Base-by-base conservation (phyloP, 2,113 vertebrate species). In the Charadrius vociferus region DNA sequence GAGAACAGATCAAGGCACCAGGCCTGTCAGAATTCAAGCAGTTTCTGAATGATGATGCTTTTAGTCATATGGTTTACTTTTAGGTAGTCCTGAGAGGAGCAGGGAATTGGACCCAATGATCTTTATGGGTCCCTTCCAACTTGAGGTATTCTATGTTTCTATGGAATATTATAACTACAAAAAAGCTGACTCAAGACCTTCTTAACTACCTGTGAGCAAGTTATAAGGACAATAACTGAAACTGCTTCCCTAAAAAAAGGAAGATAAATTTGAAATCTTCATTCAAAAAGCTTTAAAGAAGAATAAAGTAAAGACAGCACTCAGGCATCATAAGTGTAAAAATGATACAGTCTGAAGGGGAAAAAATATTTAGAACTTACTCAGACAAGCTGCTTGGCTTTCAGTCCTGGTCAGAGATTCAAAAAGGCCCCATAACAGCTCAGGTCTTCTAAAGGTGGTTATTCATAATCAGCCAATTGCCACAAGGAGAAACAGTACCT, bases 11-110 rank as follows among this genome's bases (percentile, higher is more conserved):
- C 49, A 24, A 50, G 49, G 49, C 49, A 50, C 12, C 49, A 24
- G 49, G 23, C 5, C 13, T 55, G 55, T 21, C 43, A 73, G 30
- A 66, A 16, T n/a, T 56, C 26, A 41, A 17, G 49, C 10, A 73
- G 16, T 1, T 1, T 36, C 49, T 56, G 49, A 14, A 63, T 3
- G 2, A 36, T 3, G 2, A 50, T 50, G 49, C 5, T 41, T 5
- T 77, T 41, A 63, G 20, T 26, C 14, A 27, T n/a, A 49, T 15
- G 7, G 47, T 45, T 71, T 55, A 78, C 4, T 55, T 77, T 62
- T 32, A 49, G 12, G 29, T 2, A 41, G 49, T 50, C 22, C 49
- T 50, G 22, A 3, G 12, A 23, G 23, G 49, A 24, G 49, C 22
- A 24, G 49, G 49, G 11, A 23, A 23, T 50, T 50, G 49, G 49